Conservation (phyloP, 2,113 vertebrate species). For the Dicerorhinus sumatrensis region DNA sequence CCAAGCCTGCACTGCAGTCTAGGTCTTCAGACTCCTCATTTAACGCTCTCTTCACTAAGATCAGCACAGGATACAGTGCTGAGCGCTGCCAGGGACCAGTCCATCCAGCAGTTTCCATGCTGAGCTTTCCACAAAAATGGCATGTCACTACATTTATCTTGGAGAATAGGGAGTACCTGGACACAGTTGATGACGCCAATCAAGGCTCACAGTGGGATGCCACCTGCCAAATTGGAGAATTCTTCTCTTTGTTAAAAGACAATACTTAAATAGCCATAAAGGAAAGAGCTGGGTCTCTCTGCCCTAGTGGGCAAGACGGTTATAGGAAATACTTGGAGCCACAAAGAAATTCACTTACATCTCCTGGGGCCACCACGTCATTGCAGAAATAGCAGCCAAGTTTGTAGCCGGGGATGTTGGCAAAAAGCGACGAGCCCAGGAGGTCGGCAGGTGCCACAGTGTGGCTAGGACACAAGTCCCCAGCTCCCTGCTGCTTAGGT, state of each 20-base stretch:
- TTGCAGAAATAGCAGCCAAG: slow-evolving; percentile 99
- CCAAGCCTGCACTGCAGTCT: background rate
- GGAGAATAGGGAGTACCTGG: background rate
- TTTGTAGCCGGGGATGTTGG: slow-evolving; percentile 98
- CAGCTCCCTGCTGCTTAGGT: slow-evolving; percentile 84
- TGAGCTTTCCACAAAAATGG: background rate
- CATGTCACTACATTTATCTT: background rate
- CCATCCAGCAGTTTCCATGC: background rate
- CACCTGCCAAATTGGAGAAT: background rate
- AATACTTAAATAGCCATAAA: background rate
- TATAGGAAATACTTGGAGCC: background rate
- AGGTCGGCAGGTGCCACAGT: slow-evolving; percentile 82
- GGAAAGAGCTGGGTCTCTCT: background rate
- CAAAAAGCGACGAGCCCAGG: slow-evolving; percentile 94
- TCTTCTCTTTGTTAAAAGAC: slow-evolving; percentile 35
- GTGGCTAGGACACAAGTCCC: slow-evolving; percentile 77
- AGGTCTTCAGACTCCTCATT: background rate
- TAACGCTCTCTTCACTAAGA: background rate
- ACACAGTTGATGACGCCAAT: background rate
- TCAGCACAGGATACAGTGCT: background rate
- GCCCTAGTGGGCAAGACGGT: background rate
- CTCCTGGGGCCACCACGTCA: slow-evolving; percentile 97
- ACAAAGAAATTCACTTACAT: slow-evolving; percentile 90
- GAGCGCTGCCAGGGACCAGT: background rate
- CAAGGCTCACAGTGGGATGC: background rate